Base-by-base conservation (phyloP, 2,888 invertebrate genomes). In the Nemotelus nigrinus region DNA sequence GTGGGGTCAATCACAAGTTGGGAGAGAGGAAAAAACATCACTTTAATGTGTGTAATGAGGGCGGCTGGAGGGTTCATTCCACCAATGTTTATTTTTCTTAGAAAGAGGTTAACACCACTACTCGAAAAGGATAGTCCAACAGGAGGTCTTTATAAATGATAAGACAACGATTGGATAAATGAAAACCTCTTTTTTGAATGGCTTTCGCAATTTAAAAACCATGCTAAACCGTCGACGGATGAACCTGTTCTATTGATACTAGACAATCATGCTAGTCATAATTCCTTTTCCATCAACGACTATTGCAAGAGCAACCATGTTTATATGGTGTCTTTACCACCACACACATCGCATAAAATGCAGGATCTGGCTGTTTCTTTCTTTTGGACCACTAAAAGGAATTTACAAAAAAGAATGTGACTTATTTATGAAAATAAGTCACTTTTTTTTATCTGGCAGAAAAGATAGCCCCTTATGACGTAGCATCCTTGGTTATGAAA, bases 251-350 rank as follows among this genome's bases (percentile, higher is more conserved):
- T 84, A 3, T 77, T 85, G 58, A 81, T 85, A 67, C 65, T 84
- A 57, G 84, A 85, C 70, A 84, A 84, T 76, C 83, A 84, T 77
- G 78, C 77, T 39, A 83, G 82, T 75, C 83, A 84, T 79, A 82
- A 81, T 79, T 81, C 81, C 79, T 78, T 83, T 6, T n/a, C 71
- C 8, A 78, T 80, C 71, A 82, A 82, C 71, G 81, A 84, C 58
- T 82, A 80, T 76, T 83, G 82, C 75, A 81, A 81, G 71, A 2
- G 55, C 60, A 81, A 82, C 63, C 39, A 81, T 78, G 78, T 81
- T n/a, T 53, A 77, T 77, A 79, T 82, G 80, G 55, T 83, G 43
- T 82, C 81, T 5, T 58, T 83, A 8, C 82, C 82, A 71, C 82
- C 82, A 47, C 82, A 82, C 70, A 79, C 79, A 2, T 82, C 81